Percentiles rank a stretch among this genome's conserved stretches.
phyloP scores from a whole-genome alignment of 2,888 invertebrate species.

The Allygus modestus region DNA sequence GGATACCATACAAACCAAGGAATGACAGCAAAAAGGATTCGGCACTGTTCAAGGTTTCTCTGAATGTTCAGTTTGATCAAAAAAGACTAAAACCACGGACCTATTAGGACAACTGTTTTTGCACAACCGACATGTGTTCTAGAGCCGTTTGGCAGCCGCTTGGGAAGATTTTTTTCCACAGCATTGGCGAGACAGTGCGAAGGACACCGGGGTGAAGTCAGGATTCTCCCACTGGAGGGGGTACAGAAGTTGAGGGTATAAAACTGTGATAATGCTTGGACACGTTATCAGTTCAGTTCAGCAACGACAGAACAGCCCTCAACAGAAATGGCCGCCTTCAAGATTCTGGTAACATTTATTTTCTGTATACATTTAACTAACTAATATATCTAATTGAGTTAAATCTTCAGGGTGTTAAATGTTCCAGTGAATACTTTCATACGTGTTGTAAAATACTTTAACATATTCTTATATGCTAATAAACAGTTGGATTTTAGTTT shows the following conservation, averaged over 20 bases:
- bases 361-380: background rate
- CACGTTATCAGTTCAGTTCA: constrained; percentile 26
- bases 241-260: constrained; percentile 1
- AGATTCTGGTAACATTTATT: constrained; percentile 16
- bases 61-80: background rate
- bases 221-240: background rate
- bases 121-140: constrained; percentile 8
- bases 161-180: background rate
- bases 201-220: background rate
- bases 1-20: no score
- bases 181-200: background rate
- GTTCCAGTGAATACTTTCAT: no score
- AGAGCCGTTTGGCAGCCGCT: constrained; percentile 21
- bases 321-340: constrained; percentile 27
- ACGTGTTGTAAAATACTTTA: no score
- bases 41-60: background rate
- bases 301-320: constrained; percentile 7
- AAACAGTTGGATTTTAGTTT: no score
- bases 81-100: background rate
- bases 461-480: no score
- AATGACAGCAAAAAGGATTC: no score
- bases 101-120: constrained; percentile 5
- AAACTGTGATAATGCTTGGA: constrained; percentile 9
- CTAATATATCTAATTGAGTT: no score
- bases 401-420: no score